phyloP scores from a whole-genome alignment of 2,113 vertebrate species.

The Oenanthe oenanthe region DNA sequence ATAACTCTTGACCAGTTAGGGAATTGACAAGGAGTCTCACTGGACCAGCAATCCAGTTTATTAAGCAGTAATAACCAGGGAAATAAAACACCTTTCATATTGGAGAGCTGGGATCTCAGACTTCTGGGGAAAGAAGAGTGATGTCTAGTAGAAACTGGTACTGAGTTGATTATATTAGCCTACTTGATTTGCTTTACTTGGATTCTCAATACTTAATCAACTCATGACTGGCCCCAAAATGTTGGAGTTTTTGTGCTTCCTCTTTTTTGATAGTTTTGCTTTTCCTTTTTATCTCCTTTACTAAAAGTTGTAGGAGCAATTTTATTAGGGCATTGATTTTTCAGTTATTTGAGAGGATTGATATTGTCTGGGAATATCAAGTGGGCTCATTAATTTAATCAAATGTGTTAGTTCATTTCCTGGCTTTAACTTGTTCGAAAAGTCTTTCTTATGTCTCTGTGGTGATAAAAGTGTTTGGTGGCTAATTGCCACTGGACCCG shows the following conservation, averaged over 20 bases:
- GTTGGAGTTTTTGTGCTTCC: neutral
- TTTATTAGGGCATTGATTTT: neutral
- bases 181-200: neutral
- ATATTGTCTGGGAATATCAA: neutral
- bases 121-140: neutral
- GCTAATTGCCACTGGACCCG: neutral
- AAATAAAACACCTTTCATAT: neutral
- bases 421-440: neutral
- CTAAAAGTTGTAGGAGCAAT: neutral
- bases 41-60: neutral
- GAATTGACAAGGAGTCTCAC: neutral
- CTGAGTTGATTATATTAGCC: neutral
- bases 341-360: neutral
- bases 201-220: neutral
- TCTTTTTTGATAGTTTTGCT: neutral
- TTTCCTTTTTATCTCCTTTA: neutral
- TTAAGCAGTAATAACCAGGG: neutral
- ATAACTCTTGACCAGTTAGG: neutral
- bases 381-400: neutral
- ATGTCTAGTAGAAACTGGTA: neutral
- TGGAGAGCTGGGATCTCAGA: neutral
- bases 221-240: neutral
- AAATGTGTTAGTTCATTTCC: neutral
- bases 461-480: neutral
- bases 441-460: neutral